These are phyloP conservation scores for Carterocephalus palaemon DNA, from an alignment of 2,888 invertebrate species.

Conservation along the genomic window DNA sequence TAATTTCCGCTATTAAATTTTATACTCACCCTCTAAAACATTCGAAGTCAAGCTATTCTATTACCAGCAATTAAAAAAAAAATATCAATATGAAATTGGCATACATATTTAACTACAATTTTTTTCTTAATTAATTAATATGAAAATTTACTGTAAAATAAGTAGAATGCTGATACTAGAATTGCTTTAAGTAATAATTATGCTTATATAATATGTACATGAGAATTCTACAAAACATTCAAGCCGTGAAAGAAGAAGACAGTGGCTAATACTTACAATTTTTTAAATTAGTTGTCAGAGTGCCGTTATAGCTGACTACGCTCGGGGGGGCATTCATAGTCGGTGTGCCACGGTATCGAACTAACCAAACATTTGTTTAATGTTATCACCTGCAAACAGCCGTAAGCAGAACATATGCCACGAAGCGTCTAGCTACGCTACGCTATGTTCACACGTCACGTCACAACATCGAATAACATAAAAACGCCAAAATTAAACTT, in stretches of 20 bases:
- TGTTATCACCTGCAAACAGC: slow-evolving; percentile 77
- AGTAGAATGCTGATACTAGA: no score
- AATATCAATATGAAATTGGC: no score
- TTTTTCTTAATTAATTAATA: no score
- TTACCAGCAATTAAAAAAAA: no score
- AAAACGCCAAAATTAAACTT: slow-evolving; percentile 16
- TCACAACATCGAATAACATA: slow-evolving; percentile 17
- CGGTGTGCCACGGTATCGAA: slow-evolving; percentile 71
- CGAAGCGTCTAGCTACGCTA: slow-evolving; percentile 58
- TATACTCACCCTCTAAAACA: no score
- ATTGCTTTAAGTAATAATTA: no score
- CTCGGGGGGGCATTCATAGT: slow-evolving; percentile 44
- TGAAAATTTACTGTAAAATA: no score
- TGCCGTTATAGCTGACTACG: slow-evolving; percentile 46
- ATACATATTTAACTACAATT: no score
- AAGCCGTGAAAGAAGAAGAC: slow-evolving; percentile 12
- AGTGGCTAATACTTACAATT: slow-evolving; percentile 55
- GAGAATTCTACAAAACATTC: slow-evolving; percentile 7
- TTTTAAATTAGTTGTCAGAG: slow-evolving; percentile 50
- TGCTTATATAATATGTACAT: no score
- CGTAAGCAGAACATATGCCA: slow-evolving; percentile 66
- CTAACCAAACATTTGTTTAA: slow-evolving; percentile 77
- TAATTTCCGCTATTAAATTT: no score
- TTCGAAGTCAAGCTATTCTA: no score
- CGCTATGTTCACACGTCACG: slow-evolving; percentile 31